Base-by-base conservation (phyloP, 2,113 vertebrate genomes). In the Thunnus thynnus region DNA sequence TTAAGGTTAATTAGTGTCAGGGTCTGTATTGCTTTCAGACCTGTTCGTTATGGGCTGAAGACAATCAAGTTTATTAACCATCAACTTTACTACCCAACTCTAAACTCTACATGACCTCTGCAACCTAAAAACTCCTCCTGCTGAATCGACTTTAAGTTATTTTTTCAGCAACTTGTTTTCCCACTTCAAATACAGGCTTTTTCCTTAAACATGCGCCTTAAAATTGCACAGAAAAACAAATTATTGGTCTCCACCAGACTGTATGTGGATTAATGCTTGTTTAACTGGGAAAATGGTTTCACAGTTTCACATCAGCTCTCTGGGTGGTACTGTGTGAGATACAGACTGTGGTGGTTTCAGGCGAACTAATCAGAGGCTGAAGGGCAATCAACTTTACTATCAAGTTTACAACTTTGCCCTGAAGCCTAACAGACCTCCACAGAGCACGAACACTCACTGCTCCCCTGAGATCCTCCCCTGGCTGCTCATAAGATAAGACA, bases 371-470 rank as follows among this genome's bases (percentile, higher is more conserved):
- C 54, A n/a, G 68, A 0, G 55, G 17, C 11, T 3, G 9, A 54
- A 51, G 67, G 25, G 3, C 67, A 66, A 22, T 60, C 73, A 52
- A 1, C 62, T 78, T 83, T 72, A 83, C 62, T 13, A 18, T 73
- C 25, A 20, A 2, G 27, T 83, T 83, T 73, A 84, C 69, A 4
- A 25, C 30, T 13, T 8, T 30, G 17, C 36, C 36, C 25, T 54
- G 27, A 66, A 72, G 25, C 44, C 73, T 52, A 46, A 18, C 51
- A 7, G 65, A 64, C 27, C 65, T 61, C 30, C 72, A 46, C 3
- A 36, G 56, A 2, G 56, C 8, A 48, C 20, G 2, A 17, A 30
- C 68, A 5, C 70, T 46, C 48, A 44, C 12, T 12, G 63, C 32
- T 46, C 55, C 48, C 55, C 18, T 0, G 9, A 41, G 36, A 41